A percentile compares a stretch with the other conserved stretches of the same genome.
phyloP scores from a whole-genome alignment of 2,797 vertebrate species.

The Carapus acus region DNA sequence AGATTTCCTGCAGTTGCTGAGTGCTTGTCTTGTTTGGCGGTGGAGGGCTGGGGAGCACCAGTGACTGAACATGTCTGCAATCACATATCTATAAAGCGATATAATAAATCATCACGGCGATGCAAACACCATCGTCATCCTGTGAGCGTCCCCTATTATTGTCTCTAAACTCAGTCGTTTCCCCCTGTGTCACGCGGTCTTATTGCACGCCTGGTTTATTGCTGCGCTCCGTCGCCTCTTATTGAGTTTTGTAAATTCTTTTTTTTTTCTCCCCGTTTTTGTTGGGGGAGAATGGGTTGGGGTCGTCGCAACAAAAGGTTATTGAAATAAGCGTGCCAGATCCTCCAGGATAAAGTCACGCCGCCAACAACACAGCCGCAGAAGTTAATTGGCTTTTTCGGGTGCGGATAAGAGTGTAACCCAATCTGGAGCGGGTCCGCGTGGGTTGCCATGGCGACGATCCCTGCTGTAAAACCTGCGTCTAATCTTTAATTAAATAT shows the following conservation, averaged over 20 bases:
- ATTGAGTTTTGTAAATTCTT: constrained; percentile 65
- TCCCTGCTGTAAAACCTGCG: constrained; percentile 28
- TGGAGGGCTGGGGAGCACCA: too few relatives aligned
- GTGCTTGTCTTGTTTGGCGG: constrained; percentile 31
- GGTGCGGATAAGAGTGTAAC: constrained; percentile 37
- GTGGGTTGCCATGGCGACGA: constrained; percentile 57
- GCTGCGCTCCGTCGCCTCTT: constrained; percentile 55
- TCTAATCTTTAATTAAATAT: constrained; percentile 23
- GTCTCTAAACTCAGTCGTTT: constrained; percentile 65
- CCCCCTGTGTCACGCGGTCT: constrained; percentile 50
- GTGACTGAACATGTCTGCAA: constrained; percentile 51
- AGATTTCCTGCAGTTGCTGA: constrained; percentile 38
- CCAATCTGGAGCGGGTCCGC: constrained; percentile 26
- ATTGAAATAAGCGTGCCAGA: constrained; percentile 66
- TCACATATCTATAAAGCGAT: constrained; percentile 55
- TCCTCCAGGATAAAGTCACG: constrained; percentile 64
- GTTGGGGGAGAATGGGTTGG: too few relatives aligned
- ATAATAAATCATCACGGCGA: constrained; percentile 67
- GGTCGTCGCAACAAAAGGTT: constrained; percentile 62
- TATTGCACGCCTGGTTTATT: constrained; percentile 73
- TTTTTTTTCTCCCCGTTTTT: constrained; percentile 48
- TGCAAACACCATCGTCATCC: constrained; percentile 48
- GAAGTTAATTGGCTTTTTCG: constrained; percentile 61
- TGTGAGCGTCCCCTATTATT: constrained; percentile 63
- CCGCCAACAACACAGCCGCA: too few relatives aligned